A percentile compares a stretch with the other conserved stretches of the same genome.
Evolutionary conservation across 23 tunicate genomes (phyloP).

Genomic region (Trididemnum miniatum): DNA sequence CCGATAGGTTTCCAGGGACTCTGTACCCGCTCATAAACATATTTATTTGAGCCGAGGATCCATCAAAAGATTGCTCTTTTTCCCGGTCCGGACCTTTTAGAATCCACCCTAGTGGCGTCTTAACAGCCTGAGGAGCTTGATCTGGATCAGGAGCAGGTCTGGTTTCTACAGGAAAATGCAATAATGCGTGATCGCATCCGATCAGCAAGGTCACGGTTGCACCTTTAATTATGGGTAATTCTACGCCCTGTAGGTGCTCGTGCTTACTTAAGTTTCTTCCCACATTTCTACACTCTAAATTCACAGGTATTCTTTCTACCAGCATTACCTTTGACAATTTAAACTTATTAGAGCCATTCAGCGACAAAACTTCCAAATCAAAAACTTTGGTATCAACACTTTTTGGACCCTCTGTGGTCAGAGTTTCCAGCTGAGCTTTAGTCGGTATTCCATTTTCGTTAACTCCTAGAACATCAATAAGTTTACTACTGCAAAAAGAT

Average conservation of each 20-base stretch:
- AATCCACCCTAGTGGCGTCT: conserved; percentile 20
- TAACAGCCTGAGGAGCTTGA: not conserved
- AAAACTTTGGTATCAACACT: not conserved
- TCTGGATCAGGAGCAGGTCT: not conserved
- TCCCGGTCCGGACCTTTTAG: conserved; percentile 17
- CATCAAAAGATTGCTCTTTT: too few species aligned
- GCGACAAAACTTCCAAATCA: not conserved
- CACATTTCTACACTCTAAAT: too few species aligned
- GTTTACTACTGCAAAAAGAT: not conserved
- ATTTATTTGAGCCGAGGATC: not conserved
- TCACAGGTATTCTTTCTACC: too few species aligned
- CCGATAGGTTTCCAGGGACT: not conserved
- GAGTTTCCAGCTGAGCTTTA: not conserved
- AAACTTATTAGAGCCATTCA: not conserved
- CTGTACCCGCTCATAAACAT: not conserved
- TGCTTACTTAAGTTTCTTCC: too few species aligned
- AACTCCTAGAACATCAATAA: not conserved
- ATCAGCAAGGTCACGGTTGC: conserved; percentile 33
- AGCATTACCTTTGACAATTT: too few species aligned
- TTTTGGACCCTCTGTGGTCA: not conserved
- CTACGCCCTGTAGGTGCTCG: conserved; percentile 6
- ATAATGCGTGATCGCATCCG: conserved; percentile 1
- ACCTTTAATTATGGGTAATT: conserved; percentile 4
- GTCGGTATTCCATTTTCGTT: not conserved
- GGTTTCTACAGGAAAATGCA: conserved; percentile 5